phyloP scores from a whole-genome alignment of 1,140 invertebrate species.

The Zaprionus inermis region DNA sequence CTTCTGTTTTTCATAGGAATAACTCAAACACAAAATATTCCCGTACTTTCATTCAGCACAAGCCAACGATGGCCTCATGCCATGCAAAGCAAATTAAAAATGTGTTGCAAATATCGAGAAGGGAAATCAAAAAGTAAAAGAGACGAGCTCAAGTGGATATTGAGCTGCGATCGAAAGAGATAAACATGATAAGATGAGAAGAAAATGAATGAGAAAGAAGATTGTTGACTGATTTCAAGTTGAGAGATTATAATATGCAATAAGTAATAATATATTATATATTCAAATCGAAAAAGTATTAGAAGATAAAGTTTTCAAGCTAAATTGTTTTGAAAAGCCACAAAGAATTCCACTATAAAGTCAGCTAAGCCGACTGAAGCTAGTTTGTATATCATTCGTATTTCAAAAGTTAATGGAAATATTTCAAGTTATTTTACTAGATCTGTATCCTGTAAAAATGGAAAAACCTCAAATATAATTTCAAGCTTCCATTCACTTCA shows the following conservation, averaged over 20 bases:
- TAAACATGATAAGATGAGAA: no score
- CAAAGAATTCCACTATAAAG: no score
- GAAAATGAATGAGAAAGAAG: no score
- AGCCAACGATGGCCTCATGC: conserved; percentile 4
- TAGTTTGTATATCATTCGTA: not conserved
- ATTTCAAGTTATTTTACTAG: not conserved
- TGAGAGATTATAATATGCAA: no score
- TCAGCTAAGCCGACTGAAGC: not conserved
- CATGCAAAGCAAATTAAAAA: conserved; percentile 50
- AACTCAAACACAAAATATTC: conserved; percentile 8
- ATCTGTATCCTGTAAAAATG: no score
- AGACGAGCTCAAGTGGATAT: not conserved
- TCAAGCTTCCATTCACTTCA: no score
- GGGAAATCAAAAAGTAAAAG: conserved; percentile 7
- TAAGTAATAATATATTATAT: no score
- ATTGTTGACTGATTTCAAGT: no score
- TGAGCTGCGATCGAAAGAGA: not conserved
- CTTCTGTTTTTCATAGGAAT: no score
- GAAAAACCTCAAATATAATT: no score
- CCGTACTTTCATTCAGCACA: not conserved
- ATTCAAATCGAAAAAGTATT: not conserved
- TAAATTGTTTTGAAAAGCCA: no score
- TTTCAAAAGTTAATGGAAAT: not conserved
- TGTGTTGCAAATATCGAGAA: conserved; percentile 41
- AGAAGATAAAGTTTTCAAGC: not conserved